Evolutionary conservation across 1,140 invertebrate species (phyloP).

Genomic region (Trichonephila clavipes): DNA sequence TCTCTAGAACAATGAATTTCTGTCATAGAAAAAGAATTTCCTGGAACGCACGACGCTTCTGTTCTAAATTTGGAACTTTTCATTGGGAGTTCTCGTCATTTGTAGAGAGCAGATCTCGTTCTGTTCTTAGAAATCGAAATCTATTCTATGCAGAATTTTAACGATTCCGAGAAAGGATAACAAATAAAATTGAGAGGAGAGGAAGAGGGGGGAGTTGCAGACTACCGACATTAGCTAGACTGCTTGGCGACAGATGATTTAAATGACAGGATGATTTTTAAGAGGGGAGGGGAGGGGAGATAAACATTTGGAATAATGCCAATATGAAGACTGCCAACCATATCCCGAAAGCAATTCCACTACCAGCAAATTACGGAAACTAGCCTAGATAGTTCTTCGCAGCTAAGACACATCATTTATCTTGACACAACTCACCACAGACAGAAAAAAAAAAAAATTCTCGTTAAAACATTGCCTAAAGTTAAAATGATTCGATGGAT

Average conservation of each 20-base stretch:
- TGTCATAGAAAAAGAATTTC: neutral
- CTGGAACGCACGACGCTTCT: neutral
- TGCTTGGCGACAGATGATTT: slow-evolving; percentile 42
- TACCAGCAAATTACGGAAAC: neutral
- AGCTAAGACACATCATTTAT: neutral
- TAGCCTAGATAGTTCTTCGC: neutral
- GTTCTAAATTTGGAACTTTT: slow-evolving; percentile 32
- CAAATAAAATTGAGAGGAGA: neutral
- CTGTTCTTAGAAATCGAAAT: slow-evolving; percentile 34
- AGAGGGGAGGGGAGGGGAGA: too few relatives aligned
- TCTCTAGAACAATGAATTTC: neutral
- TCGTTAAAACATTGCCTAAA: too few relatives aligned
- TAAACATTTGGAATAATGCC: slow-evolving; percentile 28
- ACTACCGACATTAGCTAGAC: slow-evolving; percentile 58
- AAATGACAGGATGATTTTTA: neutral
- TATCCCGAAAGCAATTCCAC: neutral
- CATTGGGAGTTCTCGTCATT: neutral
- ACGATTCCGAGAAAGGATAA: slow-evolving; percentile 7
- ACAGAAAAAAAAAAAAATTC: neutral
- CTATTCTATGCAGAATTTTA: neutral
- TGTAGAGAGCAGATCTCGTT: neutral
- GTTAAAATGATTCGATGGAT: too few relatives aligned
- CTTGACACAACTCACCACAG: neutral
- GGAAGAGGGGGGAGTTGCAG: neutral
- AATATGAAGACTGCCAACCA: neutral